Percentiles rank a stretch among this genome's conserved stretches.
These are phyloP conservation scores for Clivina fossor DNA, from an alignment of 2,888 invertebrate species.

Conservation along the genomic window DNA sequence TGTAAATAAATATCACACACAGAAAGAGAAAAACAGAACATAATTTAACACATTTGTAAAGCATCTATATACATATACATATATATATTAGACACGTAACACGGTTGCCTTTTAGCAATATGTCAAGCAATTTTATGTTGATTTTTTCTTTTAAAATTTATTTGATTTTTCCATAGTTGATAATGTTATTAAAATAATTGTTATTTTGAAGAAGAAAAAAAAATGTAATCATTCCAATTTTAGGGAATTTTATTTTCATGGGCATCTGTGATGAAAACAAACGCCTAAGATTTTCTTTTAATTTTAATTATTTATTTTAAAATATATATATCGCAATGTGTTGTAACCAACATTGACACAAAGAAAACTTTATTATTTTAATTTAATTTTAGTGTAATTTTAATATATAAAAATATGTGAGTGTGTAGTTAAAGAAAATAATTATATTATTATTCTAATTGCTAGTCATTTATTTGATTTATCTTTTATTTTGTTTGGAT, in stretches of 20 bases:
- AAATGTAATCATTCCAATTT: slow-evolving; percentile 32
- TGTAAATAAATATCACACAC: slow-evolving; percentile 34
- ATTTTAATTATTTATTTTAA: slow-evolving; percentile 33
- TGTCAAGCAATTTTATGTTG: slow-evolving; percentile 34
- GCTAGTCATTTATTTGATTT: slow-evolving; percentile 30
- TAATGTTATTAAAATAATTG: slow-evolving; percentile 27
- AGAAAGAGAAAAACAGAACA: too few species aligned
- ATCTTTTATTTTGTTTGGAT: slow-evolving; percentile 20
- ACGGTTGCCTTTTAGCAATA: slow-evolving; percentile 41
- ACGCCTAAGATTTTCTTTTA: slow-evolving; percentile 33
- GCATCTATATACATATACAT: slow-evolving; percentile 25
- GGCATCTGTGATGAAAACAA: slow-evolving; percentile 34
- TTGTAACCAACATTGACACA: slow-evolving; percentile 31
- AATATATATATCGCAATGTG: slow-evolving; percentile 19
- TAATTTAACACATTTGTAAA: slow-evolving; percentile 33
- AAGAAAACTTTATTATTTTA: slow-evolving; percentile 10
- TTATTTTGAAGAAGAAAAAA: too few species aligned
- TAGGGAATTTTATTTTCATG: slow-evolving; percentile 26
- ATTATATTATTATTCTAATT: slow-evolving; percentile 24
- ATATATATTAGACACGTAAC: too few species aligned
- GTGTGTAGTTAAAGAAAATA: slow-evolving; percentile 32
- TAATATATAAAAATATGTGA: slow-evolving; percentile 19
- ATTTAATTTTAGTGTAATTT: slow-evolving; percentile 30
- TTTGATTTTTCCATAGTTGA: slow-evolving; percentile 31
- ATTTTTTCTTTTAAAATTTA: slow-evolving; percentile 23